These are phyloP conservation scores for Phaetusa simplex DNA, from an alignment of 2,113 vertebrate species.

Conservation along the genomic window DNA sequence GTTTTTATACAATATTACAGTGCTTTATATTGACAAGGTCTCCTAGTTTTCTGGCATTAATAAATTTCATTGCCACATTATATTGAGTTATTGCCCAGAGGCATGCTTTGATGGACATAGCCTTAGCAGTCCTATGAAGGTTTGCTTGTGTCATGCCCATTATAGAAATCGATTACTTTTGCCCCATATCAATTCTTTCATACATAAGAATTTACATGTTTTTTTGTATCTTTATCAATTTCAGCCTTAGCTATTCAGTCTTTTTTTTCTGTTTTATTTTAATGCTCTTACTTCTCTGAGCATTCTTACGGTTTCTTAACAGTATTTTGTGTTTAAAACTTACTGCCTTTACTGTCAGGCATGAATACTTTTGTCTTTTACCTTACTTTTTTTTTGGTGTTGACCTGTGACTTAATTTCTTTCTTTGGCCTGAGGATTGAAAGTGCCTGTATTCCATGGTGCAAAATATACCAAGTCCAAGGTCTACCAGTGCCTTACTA, in stretches of 20 bases:
- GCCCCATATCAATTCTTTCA: background rate
- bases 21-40: background rate
- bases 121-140: background rate
- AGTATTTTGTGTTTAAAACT: background rate
- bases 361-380: background rate
- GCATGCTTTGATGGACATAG: background rate
- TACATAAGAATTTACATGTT: background rate
- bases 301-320: background rate
- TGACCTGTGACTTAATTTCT: background rate
- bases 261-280: background rate
- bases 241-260: background rate
- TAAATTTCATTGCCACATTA: background rate
- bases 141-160: background rate
- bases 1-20: background rate
- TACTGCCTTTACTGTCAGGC: background rate
- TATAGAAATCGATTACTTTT: background rate
- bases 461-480: background rate
- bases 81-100: background rate
- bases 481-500: background rate
- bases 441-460: background rate
- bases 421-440: background rate
- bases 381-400: background rate
- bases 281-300: background rate
- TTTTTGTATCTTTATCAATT: background rate
- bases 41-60: background rate